Evolutionary conservation across 2,113 vertebrate species (phyloP), one percentile per base, ranked within the genome.

Genomic region (Tetrao urogallus): DNA sequence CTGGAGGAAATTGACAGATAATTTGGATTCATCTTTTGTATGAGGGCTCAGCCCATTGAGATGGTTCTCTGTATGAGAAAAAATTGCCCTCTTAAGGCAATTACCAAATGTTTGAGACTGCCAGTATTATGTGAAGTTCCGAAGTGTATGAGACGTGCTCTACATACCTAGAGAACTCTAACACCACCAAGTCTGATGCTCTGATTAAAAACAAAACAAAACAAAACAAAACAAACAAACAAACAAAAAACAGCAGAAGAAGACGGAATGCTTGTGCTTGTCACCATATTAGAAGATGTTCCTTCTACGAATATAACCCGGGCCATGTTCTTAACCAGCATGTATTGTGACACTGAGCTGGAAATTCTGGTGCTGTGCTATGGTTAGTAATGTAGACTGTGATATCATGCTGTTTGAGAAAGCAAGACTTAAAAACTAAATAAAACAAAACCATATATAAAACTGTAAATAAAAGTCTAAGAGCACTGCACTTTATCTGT

Each of bases 261-360:
- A 81, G 42, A 72, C 0, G 45, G 12, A 47, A 67, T 50, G n/a
- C 11, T 67, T 67, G 24, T 0, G 1, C 2, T 78, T 6, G 21
- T 43, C 43, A 11, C 8, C 7, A 1, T 20, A 17, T 19, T 58
- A 43, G 38, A 60, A 70, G 10, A 78, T 42, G 5, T 6, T 72
- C 7, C 14, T 80, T 70, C 30, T 56, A 28, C 65, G 11, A 57
- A 32, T 12, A 28, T 13, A 2, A 2, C 8, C 34, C 61, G 14
- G 13, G 8, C 2, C 43, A 47, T 0, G 0, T 14, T 81, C 48
- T 88, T 30, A 42, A 47, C 40, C 40, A 45, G 25, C 6, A 16
- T 3, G 0, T 40, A 22, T 13, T 82, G 48, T 63, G 50, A 45
- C n/a, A 36, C 20, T 61, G 15, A 64, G 15, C 16, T 90, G 20